Evolutionary conservation across 2,888 invertebrate genomes (phyloP).

Genomic region (Cacoxenus indagator): DNA sequence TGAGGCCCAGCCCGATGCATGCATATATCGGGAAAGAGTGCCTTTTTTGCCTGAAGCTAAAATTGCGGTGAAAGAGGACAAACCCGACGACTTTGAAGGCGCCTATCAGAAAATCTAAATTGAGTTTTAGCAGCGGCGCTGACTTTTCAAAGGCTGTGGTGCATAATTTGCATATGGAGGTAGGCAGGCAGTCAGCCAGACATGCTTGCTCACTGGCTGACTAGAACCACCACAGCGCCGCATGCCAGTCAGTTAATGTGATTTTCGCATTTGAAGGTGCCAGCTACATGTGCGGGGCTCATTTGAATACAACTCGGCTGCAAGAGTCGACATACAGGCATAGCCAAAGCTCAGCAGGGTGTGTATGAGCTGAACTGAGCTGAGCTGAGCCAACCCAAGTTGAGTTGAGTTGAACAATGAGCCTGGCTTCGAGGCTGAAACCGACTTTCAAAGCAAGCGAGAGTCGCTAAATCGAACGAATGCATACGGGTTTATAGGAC

Average conservation of each 20-base stretch:
- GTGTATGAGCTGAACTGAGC: constrained; percentile 49
- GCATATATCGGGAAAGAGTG: not conserved
- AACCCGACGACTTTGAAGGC: not conserved
- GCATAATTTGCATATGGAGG: constrained; percentile 63
- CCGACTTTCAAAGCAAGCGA: not conserved
- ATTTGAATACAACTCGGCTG: not conserved
- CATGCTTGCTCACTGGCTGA: constrained; percentile 39
- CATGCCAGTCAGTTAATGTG: constrained; percentile 23
- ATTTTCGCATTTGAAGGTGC: constrained; percentile 16
- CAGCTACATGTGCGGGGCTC: constrained; percentile 9
- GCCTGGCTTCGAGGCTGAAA: not conserved
- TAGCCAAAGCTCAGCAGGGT: constrained; percentile 53
- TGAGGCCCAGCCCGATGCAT: not conserved
- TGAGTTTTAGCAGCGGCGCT: constrained; percentile 61
- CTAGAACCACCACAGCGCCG: constrained; percentile 64
- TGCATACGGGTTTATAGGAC: constrained; percentile 47
- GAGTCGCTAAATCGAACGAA: constrained; percentile 47
- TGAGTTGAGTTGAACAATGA: constrained; percentile 36
- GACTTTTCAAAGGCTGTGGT: constrained; percentile 34
- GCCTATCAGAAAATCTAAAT: constrained; percentile 54
- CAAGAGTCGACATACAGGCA: too few species aligned
- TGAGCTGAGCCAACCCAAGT: not conserved
- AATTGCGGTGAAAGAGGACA: constrained; percentile 36
- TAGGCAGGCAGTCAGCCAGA: constrained; percentile 34
- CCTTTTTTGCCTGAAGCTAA: not conserved